phyloP scores from a whole-genome alignment of 2,797 vertebrate species.

The Huso huso region DNA sequence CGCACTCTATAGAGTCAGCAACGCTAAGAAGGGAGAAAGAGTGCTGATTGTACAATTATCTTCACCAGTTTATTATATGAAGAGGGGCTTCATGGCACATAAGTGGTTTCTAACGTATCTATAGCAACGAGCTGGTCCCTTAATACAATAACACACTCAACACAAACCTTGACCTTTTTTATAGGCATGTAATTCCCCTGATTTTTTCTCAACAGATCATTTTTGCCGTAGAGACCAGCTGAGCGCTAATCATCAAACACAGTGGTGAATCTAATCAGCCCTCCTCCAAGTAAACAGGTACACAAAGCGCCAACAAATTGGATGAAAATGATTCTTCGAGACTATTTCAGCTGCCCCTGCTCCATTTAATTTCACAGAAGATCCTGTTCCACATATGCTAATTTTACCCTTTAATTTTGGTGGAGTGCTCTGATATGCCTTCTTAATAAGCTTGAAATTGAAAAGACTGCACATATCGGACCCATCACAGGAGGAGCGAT shows the following conservation, averaged over 20 bases:
- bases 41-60: too few species aligned
- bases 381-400: conserved; percentile 54
- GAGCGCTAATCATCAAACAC: conserved; percentile 21
- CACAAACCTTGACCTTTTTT: too few species aligned
- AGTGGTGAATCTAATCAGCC: conserved; percentile 18
- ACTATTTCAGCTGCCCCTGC: conserved; percentile 35
- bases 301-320: conserved; percentile 33
- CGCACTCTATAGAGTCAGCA: too few species aligned
- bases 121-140: too few species aligned
- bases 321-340: conserved; percentile 26
- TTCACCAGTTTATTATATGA: too few species aligned
- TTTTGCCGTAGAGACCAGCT: not conserved
- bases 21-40: too few species aligned
- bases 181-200: too few species aligned
- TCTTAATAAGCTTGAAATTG: conserved; percentile 70
- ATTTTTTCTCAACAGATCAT: too few species aligned
- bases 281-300: conserved; percentile 33
- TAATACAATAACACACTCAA: too few species aligned
- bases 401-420: conserved; percentile 62
- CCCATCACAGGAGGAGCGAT: conserved; percentile 41
- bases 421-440: conserved; percentile 39
- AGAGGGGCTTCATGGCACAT: too few species aligned
- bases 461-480: conserved; percentile 46
- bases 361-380: conserved; percentile 50
- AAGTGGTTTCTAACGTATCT: too few species aligned